These are phyloP conservation scores for Caenorhabditis afra DNA, from an alignment of 2,888 invertebrate species.

Conservation along the genomic window DNA sequence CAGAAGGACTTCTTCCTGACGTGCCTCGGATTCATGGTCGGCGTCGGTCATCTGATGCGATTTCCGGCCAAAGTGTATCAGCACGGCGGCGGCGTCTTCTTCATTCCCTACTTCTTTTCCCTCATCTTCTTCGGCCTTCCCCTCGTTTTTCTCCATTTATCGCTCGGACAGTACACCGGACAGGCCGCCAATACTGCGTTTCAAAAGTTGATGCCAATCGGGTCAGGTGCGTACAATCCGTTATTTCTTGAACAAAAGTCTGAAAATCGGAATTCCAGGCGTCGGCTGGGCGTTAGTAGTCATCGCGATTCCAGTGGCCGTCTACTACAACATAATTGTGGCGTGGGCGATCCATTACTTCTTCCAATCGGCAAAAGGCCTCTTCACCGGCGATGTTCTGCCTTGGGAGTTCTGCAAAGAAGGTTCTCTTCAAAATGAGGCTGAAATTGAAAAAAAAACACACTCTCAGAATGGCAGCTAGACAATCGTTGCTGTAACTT, in stretches of 20 bases:
- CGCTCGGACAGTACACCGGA: conserved; percentile 78
- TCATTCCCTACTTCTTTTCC: conserved; percentile 77
- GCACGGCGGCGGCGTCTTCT: conserved; percentile 76
- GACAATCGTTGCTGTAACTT: conserved; percentile 75
- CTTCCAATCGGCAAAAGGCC: conserved; percentile 73
- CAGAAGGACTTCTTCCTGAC: conserved; percentile 79
- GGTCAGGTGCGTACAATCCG: conserved; percentile 62
- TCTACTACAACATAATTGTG: conserved; percentile 79
- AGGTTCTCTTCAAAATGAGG: conserved; percentile 33
- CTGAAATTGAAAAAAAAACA: background rate
- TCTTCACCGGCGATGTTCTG: conserved; percentile 57
- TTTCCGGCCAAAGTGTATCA: conserved; percentile 79
- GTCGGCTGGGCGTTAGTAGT: conserved; percentile 80
- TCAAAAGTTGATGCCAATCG: conserved; percentile 77
- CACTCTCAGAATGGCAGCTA: conserved; percentile 69
- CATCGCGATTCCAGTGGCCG: conserved; percentile 77
- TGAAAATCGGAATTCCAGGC: conserved; percentile 59
- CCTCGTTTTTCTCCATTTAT: conserved; percentile 76
- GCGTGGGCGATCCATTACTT: conserved; percentile 78
- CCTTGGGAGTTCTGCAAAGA: conserved; percentile 74
- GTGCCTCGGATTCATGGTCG: conserved; percentile 79
- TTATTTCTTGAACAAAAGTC: too few relatives aligned
- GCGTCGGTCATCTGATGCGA: conserved; percentile 77
- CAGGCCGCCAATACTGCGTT: conserved; percentile 74
- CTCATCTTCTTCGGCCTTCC: conserved; percentile 78